These are phyloP conservation scores for Hirudinaria manillensis DNA, from an alignment of 2,888 invertebrate species.

Conservation along the genomic window DNA sequence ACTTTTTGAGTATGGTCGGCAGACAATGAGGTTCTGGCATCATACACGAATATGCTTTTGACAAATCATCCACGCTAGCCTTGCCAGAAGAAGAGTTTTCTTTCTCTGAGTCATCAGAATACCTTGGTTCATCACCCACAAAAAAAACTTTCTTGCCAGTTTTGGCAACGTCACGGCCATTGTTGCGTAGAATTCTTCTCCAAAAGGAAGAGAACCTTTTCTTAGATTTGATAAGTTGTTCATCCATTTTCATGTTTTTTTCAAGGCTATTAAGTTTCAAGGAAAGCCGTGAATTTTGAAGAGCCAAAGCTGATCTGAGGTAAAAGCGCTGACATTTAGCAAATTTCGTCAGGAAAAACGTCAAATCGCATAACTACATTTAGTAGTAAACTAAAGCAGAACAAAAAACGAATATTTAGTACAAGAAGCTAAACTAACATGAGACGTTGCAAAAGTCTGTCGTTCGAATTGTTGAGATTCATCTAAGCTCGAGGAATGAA, in stretches of 20 bases:
- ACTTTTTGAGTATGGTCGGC: conserved; percentile 25
- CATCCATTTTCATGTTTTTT: conserved; percentile 22
- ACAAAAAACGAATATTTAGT: neutral
- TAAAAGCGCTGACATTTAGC: neutral
- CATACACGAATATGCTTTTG: neutral
- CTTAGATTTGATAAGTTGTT: conserved; percentile 15
- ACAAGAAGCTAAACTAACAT: neutral
- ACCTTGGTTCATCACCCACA: neutral
- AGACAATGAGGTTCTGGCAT: neutral
- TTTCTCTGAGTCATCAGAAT: neutral
- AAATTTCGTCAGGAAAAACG: neutral
- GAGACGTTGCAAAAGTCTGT: neutral
- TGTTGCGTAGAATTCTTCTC: conserved; percentile 5
- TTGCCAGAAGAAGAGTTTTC: neutral
- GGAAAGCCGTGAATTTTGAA: neutral
- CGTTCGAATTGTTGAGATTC: conserved; percentile 1
- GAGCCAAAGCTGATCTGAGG: conserved; percentile 9
- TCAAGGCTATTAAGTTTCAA: conserved; percentile 7
- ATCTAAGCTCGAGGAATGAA: conserved; percentile 11
- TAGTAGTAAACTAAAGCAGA: neutral
- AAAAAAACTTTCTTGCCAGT: neutral
- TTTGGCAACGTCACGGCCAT: neutral
- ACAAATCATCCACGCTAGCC: neutral
- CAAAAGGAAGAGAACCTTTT: conserved; percentile 20
- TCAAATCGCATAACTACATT: neutral